These are phyloP conservation scores for Caenorhabditis virilis DNA, from an alignment of 2,888 invertebrate species.

Conservation along the genomic window DNA sequence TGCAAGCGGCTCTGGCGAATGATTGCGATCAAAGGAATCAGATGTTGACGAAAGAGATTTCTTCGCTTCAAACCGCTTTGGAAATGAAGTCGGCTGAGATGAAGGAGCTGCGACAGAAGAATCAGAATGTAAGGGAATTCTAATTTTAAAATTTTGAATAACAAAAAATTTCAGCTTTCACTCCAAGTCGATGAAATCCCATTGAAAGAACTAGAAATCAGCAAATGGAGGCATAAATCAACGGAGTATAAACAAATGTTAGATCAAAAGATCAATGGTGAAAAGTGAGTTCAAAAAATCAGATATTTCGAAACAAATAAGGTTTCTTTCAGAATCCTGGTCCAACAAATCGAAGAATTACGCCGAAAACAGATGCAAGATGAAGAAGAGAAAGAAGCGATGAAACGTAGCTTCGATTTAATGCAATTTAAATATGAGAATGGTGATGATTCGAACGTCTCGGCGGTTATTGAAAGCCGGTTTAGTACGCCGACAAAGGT, in stretches of 20 bases:
- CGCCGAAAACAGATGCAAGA: constrained; percentile 39
- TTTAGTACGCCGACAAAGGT: constrained; percentile 38
- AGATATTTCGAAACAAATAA: not conserved
- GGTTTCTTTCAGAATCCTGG: constrained; percentile 42
- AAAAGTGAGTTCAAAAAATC: constrained; percentile 71
- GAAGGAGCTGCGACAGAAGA: constrained; percentile 55
- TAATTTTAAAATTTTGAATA: not conserved
- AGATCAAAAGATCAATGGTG: constrained; percentile 77
- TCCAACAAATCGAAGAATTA: constrained; percentile 53
- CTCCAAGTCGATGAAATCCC: constrained; percentile 59
- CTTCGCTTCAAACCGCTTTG: constrained; percentile 55
- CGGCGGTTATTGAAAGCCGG: constrained; percentile 22
- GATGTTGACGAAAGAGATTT: constrained; percentile 56
- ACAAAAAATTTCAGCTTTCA: constrained; percentile 24
- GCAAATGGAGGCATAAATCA: constrained; percentile 80
- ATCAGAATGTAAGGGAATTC: constrained; percentile 36
- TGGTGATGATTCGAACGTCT: constrained; percentile 33
- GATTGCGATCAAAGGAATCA: constrained; percentile 53
- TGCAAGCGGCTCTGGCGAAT: constrained; percentile 50
- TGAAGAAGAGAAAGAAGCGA: constrained; percentile 46
- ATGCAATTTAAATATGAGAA: constrained; percentile 46
- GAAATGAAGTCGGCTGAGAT: constrained; percentile 58
- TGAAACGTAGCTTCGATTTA: constrained; percentile 45
- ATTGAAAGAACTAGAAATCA: constrained; percentile 71
- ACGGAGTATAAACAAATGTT: constrained; percentile 83